Conservation (phyloP, 2,888 invertebrate genomes). For the Bellardia pandia region DNA sequence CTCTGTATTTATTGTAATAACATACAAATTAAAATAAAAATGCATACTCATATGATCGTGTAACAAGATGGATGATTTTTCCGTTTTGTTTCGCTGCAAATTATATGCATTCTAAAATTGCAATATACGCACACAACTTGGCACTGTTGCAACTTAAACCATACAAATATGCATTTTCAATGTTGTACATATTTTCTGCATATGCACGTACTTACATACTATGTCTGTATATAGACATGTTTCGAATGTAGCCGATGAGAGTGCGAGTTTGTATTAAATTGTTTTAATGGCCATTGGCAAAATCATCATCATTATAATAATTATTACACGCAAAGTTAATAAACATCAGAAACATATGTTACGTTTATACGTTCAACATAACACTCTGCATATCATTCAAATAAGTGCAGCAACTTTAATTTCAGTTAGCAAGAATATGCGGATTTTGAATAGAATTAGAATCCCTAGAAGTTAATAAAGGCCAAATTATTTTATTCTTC, state of each 20-base stretch:
- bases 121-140: slow-evolving; percentile 56
- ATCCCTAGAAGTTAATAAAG: no score
- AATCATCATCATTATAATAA: slow-evolving; percentile 63
- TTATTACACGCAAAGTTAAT: slow-evolving; percentile 69
- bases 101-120: slow-evolving; percentile 57
- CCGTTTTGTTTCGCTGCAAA: slow-evolving; percentile 49
- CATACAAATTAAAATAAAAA: slow-evolving; percentile 17
- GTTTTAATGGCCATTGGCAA: slow-evolving; percentile 66
- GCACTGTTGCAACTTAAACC: slow-evolving; percentile 17
- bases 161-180: slow-evolving; percentile 10
- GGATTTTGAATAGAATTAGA: no score
- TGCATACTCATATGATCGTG: slow-evolving; percentile 19
- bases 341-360: slow-evolving; percentile 65
- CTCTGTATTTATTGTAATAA: slow-evolving; percentile 34
- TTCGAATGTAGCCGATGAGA: slow-evolving; percentile 10
- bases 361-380: slow-evolving; percentile 22
- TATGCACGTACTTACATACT: no score
- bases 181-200: no score
- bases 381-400: neutral
- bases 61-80: slow-evolving; percentile 43
- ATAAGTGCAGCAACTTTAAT: neutral
- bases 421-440: neutral
- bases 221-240: slow-evolving; percentile 20
- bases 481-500: no score
- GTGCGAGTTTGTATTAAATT: slow-evolving; percentile 39